These are phyloP conservation scores for Hypotaenidia philippensis DNA, from an alignment of 2,797 vertebrate species.

Conservation along the genomic window DNA sequence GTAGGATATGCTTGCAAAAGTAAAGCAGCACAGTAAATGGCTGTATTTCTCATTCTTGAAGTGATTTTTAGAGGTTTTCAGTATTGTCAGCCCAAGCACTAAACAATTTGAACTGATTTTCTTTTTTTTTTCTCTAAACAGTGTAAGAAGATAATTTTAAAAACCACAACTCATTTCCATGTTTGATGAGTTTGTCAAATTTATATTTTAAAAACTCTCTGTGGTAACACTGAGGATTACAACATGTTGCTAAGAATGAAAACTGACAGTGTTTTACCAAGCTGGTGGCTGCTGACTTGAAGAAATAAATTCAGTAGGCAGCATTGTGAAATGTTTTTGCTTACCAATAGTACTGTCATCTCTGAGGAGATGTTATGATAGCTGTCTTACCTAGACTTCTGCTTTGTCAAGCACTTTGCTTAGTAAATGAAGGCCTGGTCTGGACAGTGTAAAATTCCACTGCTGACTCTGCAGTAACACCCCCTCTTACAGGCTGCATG, in stretches of 20 bases:
- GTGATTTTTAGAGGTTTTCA: neutral
- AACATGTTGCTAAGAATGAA: neutral
- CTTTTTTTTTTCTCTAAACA: neutral
- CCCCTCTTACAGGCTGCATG: rapidly evolving
- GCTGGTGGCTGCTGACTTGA: neutral
- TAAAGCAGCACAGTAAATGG: neutral
- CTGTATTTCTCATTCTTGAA: neutral
- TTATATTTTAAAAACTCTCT: neutral
- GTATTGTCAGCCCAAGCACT: neutral
- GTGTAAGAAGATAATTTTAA: neutral
- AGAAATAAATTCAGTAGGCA: neutral
- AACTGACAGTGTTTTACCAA: neutral
- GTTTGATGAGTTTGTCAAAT: neutral
- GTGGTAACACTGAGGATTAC: neutral
- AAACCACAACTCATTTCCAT: neutral
- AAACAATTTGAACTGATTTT: neutral
- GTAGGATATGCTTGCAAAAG: neutral
- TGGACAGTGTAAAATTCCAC: neutral
- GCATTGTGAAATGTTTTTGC: neutral
- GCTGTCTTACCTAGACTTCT: neutral
- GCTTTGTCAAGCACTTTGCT: neutral
- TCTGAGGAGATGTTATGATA: neutral
- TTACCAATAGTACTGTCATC: neutral
- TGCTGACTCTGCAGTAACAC: neutral
- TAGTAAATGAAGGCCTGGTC: neutral